Evolutionary conservation across 1,140 invertebrate genomes (phyloP).

Genomic region (Drosophila tropicalis): DNA sequence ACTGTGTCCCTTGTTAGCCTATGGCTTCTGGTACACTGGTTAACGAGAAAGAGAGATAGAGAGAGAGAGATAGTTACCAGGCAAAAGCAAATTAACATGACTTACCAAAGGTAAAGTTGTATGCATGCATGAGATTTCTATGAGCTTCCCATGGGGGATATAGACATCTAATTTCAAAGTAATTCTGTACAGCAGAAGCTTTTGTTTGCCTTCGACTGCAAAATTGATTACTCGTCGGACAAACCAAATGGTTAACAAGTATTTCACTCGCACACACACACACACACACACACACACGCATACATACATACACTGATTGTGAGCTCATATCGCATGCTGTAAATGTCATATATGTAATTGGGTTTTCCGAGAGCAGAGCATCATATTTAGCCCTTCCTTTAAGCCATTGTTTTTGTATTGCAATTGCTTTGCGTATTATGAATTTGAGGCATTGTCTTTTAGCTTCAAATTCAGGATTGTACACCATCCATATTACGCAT

Average conservation of each 20-base stretch:
- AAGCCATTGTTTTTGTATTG: constrained; percentile 13
- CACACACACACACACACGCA: constrained; percentile 12
- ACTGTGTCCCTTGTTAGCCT: too few relatives aligned
- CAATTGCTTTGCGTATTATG: constrained; percentile 33
- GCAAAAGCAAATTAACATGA: background rate
- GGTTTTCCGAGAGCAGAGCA: constrained; percentile 53
- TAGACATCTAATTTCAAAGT: background rate
- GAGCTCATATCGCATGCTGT: constrained; percentile 34
- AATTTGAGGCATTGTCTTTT: constrained; percentile 26
- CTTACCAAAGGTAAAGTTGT: background rate
- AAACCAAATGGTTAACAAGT: constrained; percentile 22
- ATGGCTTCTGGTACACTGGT: too few relatives aligned
- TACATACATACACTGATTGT: constrained; percentile 9
- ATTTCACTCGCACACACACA: constrained; percentile 10
- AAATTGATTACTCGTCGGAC: constrained; percentile 46
- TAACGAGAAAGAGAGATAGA: too few relatives aligned
- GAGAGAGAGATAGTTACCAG: background rate
- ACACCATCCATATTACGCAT: background rate
- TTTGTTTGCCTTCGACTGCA: constrained; percentile 32
- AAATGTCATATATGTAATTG: constrained; percentile 77
- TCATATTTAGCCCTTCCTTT: constrained; percentile 11
- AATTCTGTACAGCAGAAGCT: background rate
- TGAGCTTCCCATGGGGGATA: background rate
- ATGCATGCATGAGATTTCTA: background rate
- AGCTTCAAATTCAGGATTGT: background rate